phyloP scores from a whole-genome alignment of 2,797 vertebrate genomes.

The Sebastes variabilis region DNA sequence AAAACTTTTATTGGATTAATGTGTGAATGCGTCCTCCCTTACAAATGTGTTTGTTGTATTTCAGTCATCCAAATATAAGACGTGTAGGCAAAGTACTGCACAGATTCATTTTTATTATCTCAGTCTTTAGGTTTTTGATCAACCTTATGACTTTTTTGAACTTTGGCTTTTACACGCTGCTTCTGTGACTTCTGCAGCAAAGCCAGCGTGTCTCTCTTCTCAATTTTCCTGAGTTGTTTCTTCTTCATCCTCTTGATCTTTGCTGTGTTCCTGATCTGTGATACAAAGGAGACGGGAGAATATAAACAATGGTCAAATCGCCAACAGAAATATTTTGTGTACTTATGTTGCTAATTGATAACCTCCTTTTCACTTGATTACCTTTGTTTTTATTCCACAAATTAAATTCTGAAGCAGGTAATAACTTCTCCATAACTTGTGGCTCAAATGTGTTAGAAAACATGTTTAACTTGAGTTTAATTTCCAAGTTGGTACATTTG shows the following conservation, averaged over 20 bases:
- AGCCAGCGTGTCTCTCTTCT: conserved; percentile 92
- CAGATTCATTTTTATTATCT: conserved; percentile 12
- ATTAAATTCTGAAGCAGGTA: background rate
- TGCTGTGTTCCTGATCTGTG: conserved; percentile 90
- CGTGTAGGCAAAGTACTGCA: background rate
- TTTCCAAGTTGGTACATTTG: background rate
- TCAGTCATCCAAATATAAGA: background rate
- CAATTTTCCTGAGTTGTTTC: conserved; percentile 89
- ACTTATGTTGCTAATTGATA: background rate
- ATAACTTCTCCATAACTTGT: background rate
- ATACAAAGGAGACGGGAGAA: background rate
- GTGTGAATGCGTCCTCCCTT: background rate
- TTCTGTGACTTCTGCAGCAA: conserved; percentile 83
- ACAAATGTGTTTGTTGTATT: background rate
- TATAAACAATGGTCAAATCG: background rate
- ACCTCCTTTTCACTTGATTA: background rate
- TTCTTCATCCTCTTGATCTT: conserved; percentile 96
- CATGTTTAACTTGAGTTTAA: background rate
- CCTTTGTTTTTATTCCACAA: background rate
- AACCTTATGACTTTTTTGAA: conserved; percentile 18
- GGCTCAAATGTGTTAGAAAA: background rate
- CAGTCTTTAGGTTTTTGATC: conserved; percentile 30
- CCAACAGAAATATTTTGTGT: background rate
- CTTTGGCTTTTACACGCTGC: conserved; percentile 50
- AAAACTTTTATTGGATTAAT: background rate